Percentiles rank a stretch among this genome's conserved stretches.
Conservation (phyloP, 1,140 invertebrate species). For the Oedothorax gibbosus region DNA sequence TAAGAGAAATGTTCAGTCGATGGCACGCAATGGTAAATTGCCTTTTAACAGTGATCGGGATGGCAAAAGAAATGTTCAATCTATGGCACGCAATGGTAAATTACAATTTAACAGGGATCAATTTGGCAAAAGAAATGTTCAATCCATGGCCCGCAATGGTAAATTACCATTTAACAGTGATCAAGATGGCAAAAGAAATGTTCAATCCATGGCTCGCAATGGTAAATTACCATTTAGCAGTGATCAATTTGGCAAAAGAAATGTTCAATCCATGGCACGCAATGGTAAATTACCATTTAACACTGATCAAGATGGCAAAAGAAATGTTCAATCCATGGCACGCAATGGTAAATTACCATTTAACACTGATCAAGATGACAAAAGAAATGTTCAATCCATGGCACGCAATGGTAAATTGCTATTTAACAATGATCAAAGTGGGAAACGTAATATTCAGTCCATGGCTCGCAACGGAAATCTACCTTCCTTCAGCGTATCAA, state of each 20-base stretch:
- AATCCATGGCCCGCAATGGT: conserved; percentile 24
- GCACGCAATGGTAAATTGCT: conserved; percentile 25
- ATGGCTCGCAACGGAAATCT: conserved; percentile 34
- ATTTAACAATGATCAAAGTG: neutral
- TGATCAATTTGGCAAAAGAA: conserved; percentile 18
- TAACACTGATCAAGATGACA: neutral
- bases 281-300: conserved; percentile 10
- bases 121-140: conserved; percentile 15
- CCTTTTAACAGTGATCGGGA: neutral
- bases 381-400: conserved; percentile 16
- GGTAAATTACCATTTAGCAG: conserved; percentile 13
- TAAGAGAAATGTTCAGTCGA: conserved; percentile 8
- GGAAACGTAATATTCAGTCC: conserved; percentile 20
- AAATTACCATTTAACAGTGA: neutral
- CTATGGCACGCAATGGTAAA: conserved; percentile 22
- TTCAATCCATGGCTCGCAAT: conserved; percentile 29
- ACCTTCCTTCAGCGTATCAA: neutral
- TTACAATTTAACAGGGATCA: conserved; percentile 4
- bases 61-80: conserved; percentile 22
- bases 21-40: conserved; percentile 19
- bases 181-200: conserved; percentile 31
- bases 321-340: conserved; percentile 1
- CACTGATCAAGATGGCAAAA: neutral
- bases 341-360: neutral
- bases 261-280: conserved; percentile 31